These are phyloP conservation scores for Nymphicus hollandicus DNA, from an alignment of 2,113 vertebrate genomes.

Conservation along the genomic window DNA sequence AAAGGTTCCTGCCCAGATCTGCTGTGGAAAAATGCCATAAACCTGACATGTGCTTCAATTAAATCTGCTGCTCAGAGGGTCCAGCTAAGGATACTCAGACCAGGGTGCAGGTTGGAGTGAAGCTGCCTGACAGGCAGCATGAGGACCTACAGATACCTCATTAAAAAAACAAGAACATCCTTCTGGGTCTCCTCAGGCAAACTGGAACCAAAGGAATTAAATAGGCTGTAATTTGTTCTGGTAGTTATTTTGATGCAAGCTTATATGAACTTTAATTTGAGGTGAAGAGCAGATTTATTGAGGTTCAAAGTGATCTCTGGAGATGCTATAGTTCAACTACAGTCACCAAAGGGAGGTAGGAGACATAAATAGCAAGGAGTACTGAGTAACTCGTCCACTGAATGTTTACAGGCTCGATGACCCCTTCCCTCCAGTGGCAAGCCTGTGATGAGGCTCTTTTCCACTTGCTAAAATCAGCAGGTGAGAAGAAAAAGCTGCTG, in stretches of 20 bases:
- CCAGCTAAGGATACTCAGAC: not conserved
- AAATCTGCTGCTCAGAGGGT: not conserved
- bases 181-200: not conserved
- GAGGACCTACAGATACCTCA: not conserved
- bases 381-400: not conserved
- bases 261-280: not conserved
- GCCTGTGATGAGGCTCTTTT: not conserved
- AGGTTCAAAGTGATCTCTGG: not conserved
- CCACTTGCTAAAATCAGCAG: not conserved
- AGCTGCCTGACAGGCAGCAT: not conserved
- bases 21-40: not conserved
- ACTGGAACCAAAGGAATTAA: conserved; percentile 6
- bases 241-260: not conserved
- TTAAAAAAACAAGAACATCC: not conserved
- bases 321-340: not conserved
- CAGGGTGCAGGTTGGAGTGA: not conserved
- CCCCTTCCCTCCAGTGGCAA: not conserved
- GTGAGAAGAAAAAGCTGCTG: not conserved
- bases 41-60: not conserved
- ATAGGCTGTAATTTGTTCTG: not conserved
- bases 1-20: conserved; percentile 14
- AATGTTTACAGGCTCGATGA: not conserved
- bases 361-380: not conserved
- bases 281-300: not conserved
- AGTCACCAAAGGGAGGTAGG: not conserved